A percentile compares a stretch with the other conserved stretches of the same genome.
Conservation (phyloP, 1,140 invertebrate genomes). For the Danaus plexippus region DNA sequence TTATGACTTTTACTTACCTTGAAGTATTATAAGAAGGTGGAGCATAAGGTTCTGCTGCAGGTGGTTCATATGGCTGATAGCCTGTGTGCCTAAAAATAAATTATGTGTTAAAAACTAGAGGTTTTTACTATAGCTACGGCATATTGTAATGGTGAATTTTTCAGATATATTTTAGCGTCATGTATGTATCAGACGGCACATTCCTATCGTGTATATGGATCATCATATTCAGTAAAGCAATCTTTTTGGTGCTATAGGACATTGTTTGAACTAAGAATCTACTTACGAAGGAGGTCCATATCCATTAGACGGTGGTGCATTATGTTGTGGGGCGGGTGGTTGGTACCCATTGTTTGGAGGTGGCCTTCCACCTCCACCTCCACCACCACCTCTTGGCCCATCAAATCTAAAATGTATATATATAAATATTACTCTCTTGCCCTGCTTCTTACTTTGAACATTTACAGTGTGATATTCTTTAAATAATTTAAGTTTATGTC, state of each 20-base stretch:
- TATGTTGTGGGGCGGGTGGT: slow-evolving; percentile 35
- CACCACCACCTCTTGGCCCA: slow-evolving; percentile 46
- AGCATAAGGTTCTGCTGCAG: slow-evolving; percentile 48
- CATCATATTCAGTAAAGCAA: slow-evolving; percentile 38
- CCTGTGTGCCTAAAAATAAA: slow-evolving; percentile 46
- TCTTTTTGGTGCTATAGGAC: background rate
- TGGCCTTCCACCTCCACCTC: slow-evolving; percentile 32
- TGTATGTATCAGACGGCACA: slow-evolving; percentile 69
- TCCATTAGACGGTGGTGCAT: slow-evolving; percentile 44
- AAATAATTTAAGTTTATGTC: no score
- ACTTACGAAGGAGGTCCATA: slow-evolving; percentile 59
- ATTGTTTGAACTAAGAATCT: slow-evolving; percentile 1
- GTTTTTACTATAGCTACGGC: background rate
- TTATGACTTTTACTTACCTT: slow-evolving; percentile 28
- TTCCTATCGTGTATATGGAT: slow-evolving; percentile 64
- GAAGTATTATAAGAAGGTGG: slow-evolving; percentile 43
- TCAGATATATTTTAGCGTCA: slow-evolving; percentile 45
- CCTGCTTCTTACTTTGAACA: no score
- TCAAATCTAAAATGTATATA: slow-evolving; percentile 38
- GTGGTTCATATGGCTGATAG: slow-evolving; percentile 58
- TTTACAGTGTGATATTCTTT: no score
- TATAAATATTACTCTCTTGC: no score
- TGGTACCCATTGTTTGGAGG: slow-evolving; percentile 37
- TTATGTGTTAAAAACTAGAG: background rate
- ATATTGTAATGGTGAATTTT: background rate